Evolutionary conservation across 1,140 invertebrate species (phyloP).

Genomic region (Drosophila pseudoobscura): DNA sequence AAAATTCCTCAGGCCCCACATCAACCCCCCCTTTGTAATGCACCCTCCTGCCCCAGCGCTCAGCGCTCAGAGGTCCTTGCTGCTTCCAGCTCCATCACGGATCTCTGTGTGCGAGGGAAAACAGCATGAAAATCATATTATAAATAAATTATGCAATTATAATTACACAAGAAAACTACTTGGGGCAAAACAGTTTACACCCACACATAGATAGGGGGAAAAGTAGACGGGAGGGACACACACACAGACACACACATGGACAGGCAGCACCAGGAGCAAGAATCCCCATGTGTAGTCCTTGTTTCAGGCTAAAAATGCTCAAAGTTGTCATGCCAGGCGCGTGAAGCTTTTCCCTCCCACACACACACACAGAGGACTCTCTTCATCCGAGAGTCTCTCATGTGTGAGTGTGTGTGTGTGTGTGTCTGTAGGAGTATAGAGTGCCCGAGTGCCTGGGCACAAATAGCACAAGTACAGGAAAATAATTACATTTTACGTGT

Average conservation of each 20-base stretch:
- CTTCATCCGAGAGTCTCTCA: no score
- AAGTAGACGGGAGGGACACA: conserved; percentile 4
- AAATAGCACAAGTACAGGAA: conserved; percentile 80
- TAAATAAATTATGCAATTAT: conserved; percentile 82
- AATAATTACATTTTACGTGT: conserved; percentile 82
- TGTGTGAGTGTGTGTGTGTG: not conserved
- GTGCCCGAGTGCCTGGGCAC: conserved; percentile 32
- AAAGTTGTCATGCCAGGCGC: conserved; percentile 74
- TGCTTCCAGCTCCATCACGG: not conserved
- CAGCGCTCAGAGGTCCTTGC: not conserved
- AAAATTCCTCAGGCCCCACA: not conserved
- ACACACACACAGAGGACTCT: no score
- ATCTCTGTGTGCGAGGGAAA: conserved; percentile 47
- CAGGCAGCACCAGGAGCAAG: conserved; percentile 23
- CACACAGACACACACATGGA: conserved; percentile 18
- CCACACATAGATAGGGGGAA: conserved; percentile 5
- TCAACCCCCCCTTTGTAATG: no score
- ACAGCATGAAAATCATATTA: conserved; percentile 82
- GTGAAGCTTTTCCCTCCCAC: conserved; percentile 24
- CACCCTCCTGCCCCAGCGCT: not conserved
- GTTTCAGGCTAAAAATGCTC: conserved; percentile 63
- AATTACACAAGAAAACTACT: conserved; percentile 82
- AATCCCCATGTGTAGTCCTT: conserved; percentile 35
- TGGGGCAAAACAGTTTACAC: conserved; percentile 72
- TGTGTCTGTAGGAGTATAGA: conserved; percentile 10